Percentiles rank a stretch among this genome's conserved stretches.
phyloP scores from a whole-genome alignment of 2,888 invertebrate species.

The Drosophila engyochracea region DNA sequence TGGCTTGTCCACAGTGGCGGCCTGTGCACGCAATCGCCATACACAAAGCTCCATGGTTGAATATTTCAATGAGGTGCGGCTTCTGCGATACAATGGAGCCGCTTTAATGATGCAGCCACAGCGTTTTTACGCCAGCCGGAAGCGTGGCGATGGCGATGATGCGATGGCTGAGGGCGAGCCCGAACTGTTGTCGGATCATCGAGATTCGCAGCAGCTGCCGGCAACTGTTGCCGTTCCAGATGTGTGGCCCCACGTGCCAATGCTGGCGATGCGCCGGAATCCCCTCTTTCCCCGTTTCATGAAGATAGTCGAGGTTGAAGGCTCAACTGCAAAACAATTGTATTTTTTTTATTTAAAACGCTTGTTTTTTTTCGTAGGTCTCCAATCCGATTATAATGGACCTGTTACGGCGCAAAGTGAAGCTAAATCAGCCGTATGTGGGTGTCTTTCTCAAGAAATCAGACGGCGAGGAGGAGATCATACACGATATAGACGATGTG shows the following conservation, averaged over 20 bases:
- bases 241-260: constrained; percentile 97
- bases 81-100: constrained; percentile 39
- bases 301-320: constrained; percentile 95
- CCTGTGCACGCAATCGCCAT: constrained; percentile 43
- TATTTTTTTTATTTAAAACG: background rate
- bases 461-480: constrained; percentile 94
- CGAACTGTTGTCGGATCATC: constrained; percentile 65
- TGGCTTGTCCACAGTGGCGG: constrained; percentile 48
- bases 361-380: constrained; percentile 86
- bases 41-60: constrained; percentile 50
- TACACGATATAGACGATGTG: constrained; percentile 93
- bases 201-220: constrained; percentile 87
- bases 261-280: constrained; percentile 96
- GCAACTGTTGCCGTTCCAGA: constrained; percentile 97
- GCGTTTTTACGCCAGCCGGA: constrained; percentile 59
- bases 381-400: constrained; percentile 95
- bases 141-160: constrained; percentile 62
- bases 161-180: constrained; percentile 48
- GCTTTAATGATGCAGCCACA: constrained; percentile 49
- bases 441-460: constrained; percentile 98
- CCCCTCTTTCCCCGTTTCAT: constrained; percentile 99
- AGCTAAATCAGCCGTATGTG: constrained; percentile 97
- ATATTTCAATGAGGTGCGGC: constrained; percentile 45
- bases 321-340: background rate
- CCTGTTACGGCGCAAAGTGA: constrained; percentile 96